Base-by-base conservation (phyloP, 2,888 invertebrate genomes). In the Mayetiola destructor region DNA sequence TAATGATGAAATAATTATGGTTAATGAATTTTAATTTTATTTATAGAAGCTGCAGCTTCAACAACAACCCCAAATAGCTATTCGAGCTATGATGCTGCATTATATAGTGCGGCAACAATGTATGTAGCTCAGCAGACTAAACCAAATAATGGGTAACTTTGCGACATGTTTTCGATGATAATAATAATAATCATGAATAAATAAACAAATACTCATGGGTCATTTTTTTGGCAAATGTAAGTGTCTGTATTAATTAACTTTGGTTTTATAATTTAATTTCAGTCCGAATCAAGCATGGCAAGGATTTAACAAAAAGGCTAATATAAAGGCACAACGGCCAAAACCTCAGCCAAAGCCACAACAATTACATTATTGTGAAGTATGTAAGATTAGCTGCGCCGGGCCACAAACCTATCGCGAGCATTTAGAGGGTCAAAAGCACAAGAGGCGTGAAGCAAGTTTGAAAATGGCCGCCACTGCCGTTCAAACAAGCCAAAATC, bases 371-470 rank as follows among this genome's bases (percentile, higher is more conserved):
- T 99, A 96, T 74, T 99, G 97, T 71, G 96, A 99, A 72, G 93
- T 96, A 14, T 99, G 99, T 75, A 96, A 97, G 74, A 96, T 97
- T 67, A 95, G 94, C 67, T 96, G 93, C 73, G 93, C 92, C 61
- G 93, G 93, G 0, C 91, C 91, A 3, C 90, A 90, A 76, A 91
- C 92, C 0, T 93, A 91, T 70, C 80, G 88, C 62, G 99, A 97
- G 72, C 99, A 99, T 77, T 77, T 99, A 68, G 96, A 96, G 69
- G 99, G 99, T 0, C 95, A 96, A 74, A 93, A 94, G 73, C 99
- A 99, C 75, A 97, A 97, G 79, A 97, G 96, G 78, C 92, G 96
- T 71, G 97, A 96, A 71, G 90, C 86, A 1, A 84, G 87, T 12
- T 76, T 84, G 27, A 89, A 89, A 69, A 80, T 83, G 68, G 81